Conservation (phyloP, 2,888 invertebrate species). For the Sepiola atlantica region DNA sequence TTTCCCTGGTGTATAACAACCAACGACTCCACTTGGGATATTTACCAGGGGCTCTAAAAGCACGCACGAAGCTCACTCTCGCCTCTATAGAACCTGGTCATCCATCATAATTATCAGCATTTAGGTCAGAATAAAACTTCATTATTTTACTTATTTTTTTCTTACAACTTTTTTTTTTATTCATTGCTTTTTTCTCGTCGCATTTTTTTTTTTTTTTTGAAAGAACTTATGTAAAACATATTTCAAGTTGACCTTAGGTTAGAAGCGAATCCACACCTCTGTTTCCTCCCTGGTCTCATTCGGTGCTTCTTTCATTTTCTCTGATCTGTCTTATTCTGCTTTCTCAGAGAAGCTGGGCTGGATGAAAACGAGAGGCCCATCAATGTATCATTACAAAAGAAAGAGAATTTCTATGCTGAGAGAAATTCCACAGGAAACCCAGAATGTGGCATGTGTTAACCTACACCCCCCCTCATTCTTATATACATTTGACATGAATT, state of each 20-base stretch:
- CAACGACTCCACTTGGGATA: neutral
- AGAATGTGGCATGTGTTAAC: neutral
- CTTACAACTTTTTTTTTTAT: neutral
- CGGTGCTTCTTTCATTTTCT: neutral
- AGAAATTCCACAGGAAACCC: neutral
- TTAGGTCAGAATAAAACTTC: neutral
- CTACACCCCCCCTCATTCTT: neutral
- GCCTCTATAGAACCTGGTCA: neutral
- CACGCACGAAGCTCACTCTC: neutral
- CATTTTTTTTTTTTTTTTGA: neutral
- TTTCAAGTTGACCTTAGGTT: neutral
- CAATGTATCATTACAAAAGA: slow-evolving; percentile 20
- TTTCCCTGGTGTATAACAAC: neutral
- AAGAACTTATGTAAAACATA: neutral
- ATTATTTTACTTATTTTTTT: neutral
- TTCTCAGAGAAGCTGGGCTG: neutral
- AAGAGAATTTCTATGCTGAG: neutral
- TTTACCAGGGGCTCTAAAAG: neutral
- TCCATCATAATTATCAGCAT: slow-evolving; percentile 32
- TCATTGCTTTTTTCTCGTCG: too few species aligned
- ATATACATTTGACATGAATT: neutral
- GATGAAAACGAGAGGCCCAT: neutral
- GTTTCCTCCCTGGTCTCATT: neutral
- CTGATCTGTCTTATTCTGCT: neutral
- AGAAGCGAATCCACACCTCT: neutral